Percentiles rank a stretch among this genome's conserved stretches.
These are phyloP conservation scores for Pandion haliaetus DNA, from an alignment of 2,113 vertebrate species.

Conservation along the genomic window DNA sequence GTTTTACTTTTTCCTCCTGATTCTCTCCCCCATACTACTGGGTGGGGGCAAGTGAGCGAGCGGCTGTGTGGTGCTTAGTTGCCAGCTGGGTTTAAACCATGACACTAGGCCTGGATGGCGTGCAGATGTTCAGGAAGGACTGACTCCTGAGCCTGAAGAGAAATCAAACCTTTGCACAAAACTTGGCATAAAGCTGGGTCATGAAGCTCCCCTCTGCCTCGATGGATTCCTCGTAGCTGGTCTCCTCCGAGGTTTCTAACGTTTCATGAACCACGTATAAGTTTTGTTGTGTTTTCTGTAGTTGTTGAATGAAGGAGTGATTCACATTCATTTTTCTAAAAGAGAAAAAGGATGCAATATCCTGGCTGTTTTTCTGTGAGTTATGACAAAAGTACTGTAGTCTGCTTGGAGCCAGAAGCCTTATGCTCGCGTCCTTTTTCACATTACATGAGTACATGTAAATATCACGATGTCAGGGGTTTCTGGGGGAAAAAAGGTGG, in stretches of 20 bases:
- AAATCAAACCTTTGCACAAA: conserved; percentile 50
- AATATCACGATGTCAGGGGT: accelerated
- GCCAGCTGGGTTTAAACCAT: too few species aligned
- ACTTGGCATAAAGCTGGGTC: not conserved
- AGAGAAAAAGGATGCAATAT: not conserved
- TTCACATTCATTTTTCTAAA: conserved; percentile 37
- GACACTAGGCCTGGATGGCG: not conserved
- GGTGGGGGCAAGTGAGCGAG: too few species aligned
- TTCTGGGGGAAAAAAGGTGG: not conserved
- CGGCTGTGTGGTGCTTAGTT: too few species aligned
- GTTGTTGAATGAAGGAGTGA: conserved; percentile 57
- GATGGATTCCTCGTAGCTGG: not conserved
- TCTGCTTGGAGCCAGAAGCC: not conserved
- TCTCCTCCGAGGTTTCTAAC: conserved; percentile 24
- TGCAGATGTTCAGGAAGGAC: not conserved
- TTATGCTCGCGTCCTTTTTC: not conserved
- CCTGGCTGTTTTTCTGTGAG: not conserved
- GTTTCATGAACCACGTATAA: conserved; percentile 61
- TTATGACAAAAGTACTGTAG: not conserved
- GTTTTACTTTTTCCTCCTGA: too few species aligned
- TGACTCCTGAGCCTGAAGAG: not conserved
- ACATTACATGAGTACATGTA: accelerated
- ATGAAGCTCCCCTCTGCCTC: not conserved
- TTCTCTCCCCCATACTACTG: too few species aligned
- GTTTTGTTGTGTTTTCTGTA: not conserved